Evolutionary conservation across 2,113 vertebrate species (phyloP), one percentile per base, ranked within the genome.

Genomic region (Nothocercus nigrocapillus): DNA sequence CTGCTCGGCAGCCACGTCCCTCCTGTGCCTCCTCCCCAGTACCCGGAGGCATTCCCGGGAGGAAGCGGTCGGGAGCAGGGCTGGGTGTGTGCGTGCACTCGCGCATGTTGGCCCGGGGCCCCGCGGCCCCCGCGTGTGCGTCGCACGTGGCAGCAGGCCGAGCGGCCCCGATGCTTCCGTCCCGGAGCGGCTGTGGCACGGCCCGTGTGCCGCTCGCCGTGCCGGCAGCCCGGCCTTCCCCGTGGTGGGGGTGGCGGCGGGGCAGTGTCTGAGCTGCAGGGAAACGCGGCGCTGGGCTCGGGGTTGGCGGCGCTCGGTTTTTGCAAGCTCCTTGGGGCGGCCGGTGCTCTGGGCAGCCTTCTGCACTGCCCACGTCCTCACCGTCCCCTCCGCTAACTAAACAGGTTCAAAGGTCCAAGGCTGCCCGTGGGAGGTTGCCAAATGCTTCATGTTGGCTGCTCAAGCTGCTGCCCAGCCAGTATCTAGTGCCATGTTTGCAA

Each of bases 211-310:
- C 53, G 53, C 53, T 53, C 51, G 13, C 51, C 25, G 51, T 6
- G 44, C 44, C 24, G 12, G 32, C 30, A 47, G 44, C 30, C 30
- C 19, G 45, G 66, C n/a, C 68, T 36, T 34, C 7, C 4, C 45
- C 24, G 15, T 21, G 7, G 45, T 14, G 32, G 67, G n/a, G 47
- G 30, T 20, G 13, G 49, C 12, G 9, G 21, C 40, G 20, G 40
- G 63, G 30, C 9, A 30, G 45, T 13, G 24, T 51, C n/a, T 11
- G n/a, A 70, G 45, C 67, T 7, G 9, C 22, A 70, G 45, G 45
- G 40, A 67, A 61, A 61, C 12, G 8, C 34, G 0, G 0, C 0
- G 2, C 7, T 18, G 21, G 8, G 40, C 10, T 28, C 45, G 67
- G 44, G 54, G 63, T 74, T 85, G 69, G 27, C 17, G 36, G 6